Percentiles rank a stretch among this genome's conserved stretches.
phyloP scores from a whole-genome alignment of 2,888 invertebrate genomes.

The Oligia fasciuncula region DNA sequence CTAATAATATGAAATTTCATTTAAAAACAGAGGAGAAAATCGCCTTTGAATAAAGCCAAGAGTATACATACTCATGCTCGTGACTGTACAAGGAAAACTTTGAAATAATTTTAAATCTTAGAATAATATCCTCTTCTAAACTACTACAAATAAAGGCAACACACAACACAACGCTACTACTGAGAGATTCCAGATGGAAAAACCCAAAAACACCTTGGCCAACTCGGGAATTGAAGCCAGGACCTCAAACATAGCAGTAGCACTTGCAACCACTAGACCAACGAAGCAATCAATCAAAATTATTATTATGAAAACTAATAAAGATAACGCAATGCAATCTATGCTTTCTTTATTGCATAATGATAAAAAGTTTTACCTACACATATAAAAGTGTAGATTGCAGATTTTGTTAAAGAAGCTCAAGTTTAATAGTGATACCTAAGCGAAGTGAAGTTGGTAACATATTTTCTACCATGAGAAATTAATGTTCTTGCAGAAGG shows the following conservation, averaged over 20 bases:
- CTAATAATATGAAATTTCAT: too few species aligned
- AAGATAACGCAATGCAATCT: not conserved
- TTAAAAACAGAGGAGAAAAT: too few species aligned
- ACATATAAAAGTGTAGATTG: not conserved
- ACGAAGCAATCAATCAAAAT: not conserved
- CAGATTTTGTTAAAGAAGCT: not conserved
- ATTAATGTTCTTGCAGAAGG: not conserved
- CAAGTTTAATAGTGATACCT: not conserved
- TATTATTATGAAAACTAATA: not conserved
- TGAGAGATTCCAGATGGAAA: not conserved
- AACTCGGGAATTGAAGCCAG: not conserved
- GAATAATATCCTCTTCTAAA: not conserved
- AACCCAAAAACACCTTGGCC: not conserved
- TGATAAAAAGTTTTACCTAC: not conserved
- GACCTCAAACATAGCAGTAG: not conserved
- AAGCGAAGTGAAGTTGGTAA: not conserved
- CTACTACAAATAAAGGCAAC: not conserved
- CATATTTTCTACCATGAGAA: not conserved
- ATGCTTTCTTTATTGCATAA: constrained; percentile 8
- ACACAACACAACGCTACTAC: not conserved
- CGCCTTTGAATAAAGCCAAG: too few species aligned
- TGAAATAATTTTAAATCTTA: not conserved
- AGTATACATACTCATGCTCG: too few species aligned
- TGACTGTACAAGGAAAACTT: too few species aligned
- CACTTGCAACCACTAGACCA: not conserved